Evolutionary conservation across 2,113 vertebrate species (phyloP), one percentile per base, ranked within the genome.

Genomic region (Alectura lathami): DNA sequence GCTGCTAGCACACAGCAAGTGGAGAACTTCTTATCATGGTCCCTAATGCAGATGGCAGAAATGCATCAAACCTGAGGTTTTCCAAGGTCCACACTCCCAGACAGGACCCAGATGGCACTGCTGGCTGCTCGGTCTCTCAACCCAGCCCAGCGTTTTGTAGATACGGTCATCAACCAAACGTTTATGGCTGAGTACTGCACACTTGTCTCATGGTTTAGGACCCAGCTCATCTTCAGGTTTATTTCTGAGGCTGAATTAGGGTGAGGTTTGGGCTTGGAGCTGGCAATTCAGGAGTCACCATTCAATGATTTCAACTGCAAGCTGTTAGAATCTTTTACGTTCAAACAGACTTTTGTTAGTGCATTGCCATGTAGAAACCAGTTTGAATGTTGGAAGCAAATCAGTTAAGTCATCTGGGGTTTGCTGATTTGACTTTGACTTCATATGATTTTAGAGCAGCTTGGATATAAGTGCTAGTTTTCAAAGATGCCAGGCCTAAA

Each of bases 401-500:
- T 56, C 51, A 62, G 62, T 47, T 68, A 56, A 86, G 43, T 70
- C 29, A 36, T 85, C 60, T 83, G 68, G 32, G 59, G 36, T n/a
- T 75, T 66, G 15, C 29, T 59, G 43, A 89, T 88, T 83, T 77
- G 74, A 80, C 36, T 91, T 68, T 20, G 40, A 66, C 38, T 74
- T 68, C 50, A 40, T 23, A 56, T 57, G 34, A 53, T 69, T 82
- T 83, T 85, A 47, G 83, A 91, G 76, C 27, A 85, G 13, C 32
- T 70, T 69, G 43, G n/a, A 43, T 83, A 54, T 17, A 86, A 94
- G 59, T 64, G 59, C 56, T 29, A 26, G 7, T 47, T 94, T 95
- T 84, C 38, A 78, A 86, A 82, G 80, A 88, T 88, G 43, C 66
- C 91, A 96, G 76, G 56, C 54, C 13, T 62, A 91, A 93, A 59